Base-by-base conservation (phyloP, 2,888 invertebrate genomes). In the Dyspetes luteomarginatus region DNA sequence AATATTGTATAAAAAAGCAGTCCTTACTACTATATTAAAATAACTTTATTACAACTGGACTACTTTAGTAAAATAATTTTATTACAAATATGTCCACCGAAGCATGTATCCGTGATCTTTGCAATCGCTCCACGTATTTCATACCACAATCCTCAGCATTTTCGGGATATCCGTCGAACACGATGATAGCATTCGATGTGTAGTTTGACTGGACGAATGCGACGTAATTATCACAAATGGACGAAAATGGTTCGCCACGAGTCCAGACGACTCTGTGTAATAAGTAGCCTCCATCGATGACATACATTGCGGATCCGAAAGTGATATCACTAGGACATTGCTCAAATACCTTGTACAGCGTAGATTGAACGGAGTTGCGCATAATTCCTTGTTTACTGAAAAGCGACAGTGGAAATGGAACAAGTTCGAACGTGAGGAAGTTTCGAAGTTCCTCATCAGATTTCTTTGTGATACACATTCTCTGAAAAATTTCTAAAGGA, bases 21-120 rank as follows among this genome's bases (percentile, higher is more conserved):
- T n/a, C n/a, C n/a, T n/a, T n/a, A n/a, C n/a, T n/a, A n/a, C n/a
- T n/a, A n/a, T n/a, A n/a, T n/a, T n/a, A n/a, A n/a, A n/a, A n/a
- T n/a, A n/a, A n/a, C n/a, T n/a, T n/a, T n/a, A n/a, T n/a, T n/a
- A n/a, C n/a, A n/a, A n/a, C n/a, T n/a, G n/a, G n/a, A n/a, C n/a
- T n/a, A n/a, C n/a, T n/a, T n/a, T n/a, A n/a, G n/a, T n/a, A n/a
- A n/a, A n/a, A n/a, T n/a, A n/a, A n/a, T n/a, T n/a, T n/a, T n/a
- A n/a, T n/a, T n/a, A n/a, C n/a, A n/a, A n/a, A 7, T 60, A 81
- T 52, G 9, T 85, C 81, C 5, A 73, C 77, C 12, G 62, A 84
- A 50, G 65, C 30, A 77, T 56, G 48, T 60, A 69, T 60, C n/a
- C 24, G 56, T 19, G 60, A 45, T 24, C 55, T 62, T 50, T 55